Base-by-base conservation (phyloP, 2,888 invertebrate species). In the Corythucha ciliata region DNA sequence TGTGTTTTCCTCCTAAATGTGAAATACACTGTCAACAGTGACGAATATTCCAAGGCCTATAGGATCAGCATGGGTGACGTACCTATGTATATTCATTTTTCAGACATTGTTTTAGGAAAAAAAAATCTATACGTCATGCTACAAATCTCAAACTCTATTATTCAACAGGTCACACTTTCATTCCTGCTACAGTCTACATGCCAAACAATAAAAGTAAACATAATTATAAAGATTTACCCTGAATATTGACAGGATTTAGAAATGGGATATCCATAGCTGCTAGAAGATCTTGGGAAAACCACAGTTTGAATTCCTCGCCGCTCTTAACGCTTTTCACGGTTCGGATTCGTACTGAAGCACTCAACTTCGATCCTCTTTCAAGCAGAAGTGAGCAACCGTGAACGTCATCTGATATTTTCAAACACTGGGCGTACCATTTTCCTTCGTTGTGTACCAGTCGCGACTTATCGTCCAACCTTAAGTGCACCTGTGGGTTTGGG, bases 201-300 rank as follows among this genome's bases (percentile, higher is more conserved):
- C 12, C 12, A 10, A 29, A 29, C 12, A 29, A 29, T 10, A 10
- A 10, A 7, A 14, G 16, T 7, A 14, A 18, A 7, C 16, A 36
- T 10, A 14, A 10, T n/a, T n/a, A n/a, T n/a, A n/a, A 47, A 14
- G 21, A 59, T 65, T 66, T 68, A 89, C 89, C 87, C 76, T 79
- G 77, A 57, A 92, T 88, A 65, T 92, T 85, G 4, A 71, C 70
- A 1, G 85, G 85, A 14, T 81, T 78, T 10, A 89, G 69, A 66
- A 86, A 83, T 0, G 88, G 90, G 67, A 93, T 81, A 52, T 78
- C 78, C 63, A 85, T 70, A 46, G 79, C 73, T 1, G 82, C 78
- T 12, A 84, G 72, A 54, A 86, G 71, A 56, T 79, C 79, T 59
- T 84, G 83, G 6, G 83, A 80, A 67, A 89, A 89, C 92, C 93